Evolutionary conservation across 1,140 invertebrate genomes (phyloP), one percentile per base, ranked within the genome.

Genomic region (Drosophila mojavensis): DNA sequence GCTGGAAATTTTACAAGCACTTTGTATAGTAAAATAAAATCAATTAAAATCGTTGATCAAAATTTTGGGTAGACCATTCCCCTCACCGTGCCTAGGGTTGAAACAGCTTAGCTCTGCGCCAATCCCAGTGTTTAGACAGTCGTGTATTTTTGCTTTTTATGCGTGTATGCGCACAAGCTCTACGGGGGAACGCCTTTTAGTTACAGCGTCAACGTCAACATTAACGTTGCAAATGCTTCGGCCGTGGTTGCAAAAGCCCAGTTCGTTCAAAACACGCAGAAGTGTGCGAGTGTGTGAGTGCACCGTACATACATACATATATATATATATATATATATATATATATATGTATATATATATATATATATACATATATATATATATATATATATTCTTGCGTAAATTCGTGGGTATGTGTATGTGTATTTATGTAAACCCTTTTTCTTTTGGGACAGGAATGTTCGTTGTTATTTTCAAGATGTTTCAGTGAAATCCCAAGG

Each of bases 391-490:
- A 36, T 45, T 7, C 43, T 17, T 20, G 3, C 4, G 55, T 45
- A 20, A 10, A 58, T 30, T 43, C 24, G 45, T 11, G 51, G 13
- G 7, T 15, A 54, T 47, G 45, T 48, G 55, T 51, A 58, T 24
- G n/a, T 36, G 17, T 33, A 41, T 56, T 43, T 54, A 36, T 43
- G 63, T 64, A 71, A 79, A 79, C 66, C 76, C 79, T 81, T 79
- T 84, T 75, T 56, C 63, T 74, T 77, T 75, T 73, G 56, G 68
- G 83, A 48, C 55, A 64, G 66, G 85, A 84, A 90, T 84, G 89
- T 89, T 79, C 55, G 79, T 90, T 79, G 70, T 68, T 89, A 61
- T 75, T 81, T 71, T 63, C 64, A 90, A 85, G 85, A 89, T 71
- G 75, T 73, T 80, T 67, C 47, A 68, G 65, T 62, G 41, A 78